Evolutionary conservation across 35 echinoderm and acorn worm species (phyloP).

Genomic region (Acanthaster planci): DNA sequence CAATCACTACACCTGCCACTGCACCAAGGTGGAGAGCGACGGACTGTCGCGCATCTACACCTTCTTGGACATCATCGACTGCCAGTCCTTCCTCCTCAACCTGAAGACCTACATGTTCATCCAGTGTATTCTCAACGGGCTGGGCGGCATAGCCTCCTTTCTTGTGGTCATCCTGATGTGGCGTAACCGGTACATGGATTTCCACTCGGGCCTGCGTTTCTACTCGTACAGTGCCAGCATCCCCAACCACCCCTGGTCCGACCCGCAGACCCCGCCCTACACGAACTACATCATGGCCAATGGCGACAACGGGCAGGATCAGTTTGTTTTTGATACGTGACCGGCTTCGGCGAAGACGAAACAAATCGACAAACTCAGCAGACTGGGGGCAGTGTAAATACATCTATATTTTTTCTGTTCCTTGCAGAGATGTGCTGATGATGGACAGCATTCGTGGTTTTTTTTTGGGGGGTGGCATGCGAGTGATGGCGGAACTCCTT

Average conservation of each 20-base stretch:
- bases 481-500: no score
- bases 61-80: conserved; percentile 77
- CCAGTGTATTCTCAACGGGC: conserved; percentile 89
- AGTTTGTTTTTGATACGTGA: conserved; percentile 11
- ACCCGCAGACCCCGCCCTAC: conserved; percentile 66
- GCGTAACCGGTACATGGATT: conserved; percentile 86
- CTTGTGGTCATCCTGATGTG: conserved; percentile 93
- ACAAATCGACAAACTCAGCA: no score
- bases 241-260: conserved; percentile 77
- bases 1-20: conserved; percentile 60
- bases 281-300: conserved; percentile 49
- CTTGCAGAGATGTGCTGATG: no score
- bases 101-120: conserved; percentile 90
- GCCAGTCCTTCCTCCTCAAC: conserved; percentile 81
- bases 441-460: no score
- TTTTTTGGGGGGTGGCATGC: no score
- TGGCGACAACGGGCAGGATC: conserved; percentile 36
- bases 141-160: conserved; percentile 87
- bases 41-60: conserved; percentile 64
- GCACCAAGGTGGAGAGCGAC: conserved; percentile 47
- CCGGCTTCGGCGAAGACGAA: background rate
- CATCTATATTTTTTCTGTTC: no score
- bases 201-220: conserved; percentile 93
- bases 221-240: conserved; percentile 98
- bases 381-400: no score